These are phyloP conservation scores for Acronicta aceris DNA, from an alignment of 2,888 invertebrate genomes.

Conservation along the genomic window DNA sequence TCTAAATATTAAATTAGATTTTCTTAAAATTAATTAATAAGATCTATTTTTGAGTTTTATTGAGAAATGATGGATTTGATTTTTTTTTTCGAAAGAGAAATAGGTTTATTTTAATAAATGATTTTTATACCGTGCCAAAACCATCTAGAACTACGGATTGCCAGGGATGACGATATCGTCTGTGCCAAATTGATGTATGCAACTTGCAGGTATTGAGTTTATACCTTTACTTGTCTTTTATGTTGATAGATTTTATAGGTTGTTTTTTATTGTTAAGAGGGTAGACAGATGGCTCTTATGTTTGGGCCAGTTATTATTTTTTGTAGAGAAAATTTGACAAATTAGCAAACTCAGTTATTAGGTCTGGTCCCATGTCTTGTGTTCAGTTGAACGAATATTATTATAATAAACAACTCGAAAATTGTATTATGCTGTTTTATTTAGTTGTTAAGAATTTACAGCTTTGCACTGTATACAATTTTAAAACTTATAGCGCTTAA, in stretches of 20 bases:
- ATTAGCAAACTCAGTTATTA: conserved; percentile 87
- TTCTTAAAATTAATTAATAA: conserved; percentile 71
- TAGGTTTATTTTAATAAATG: conserved; percentile 59
- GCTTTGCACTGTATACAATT: no score
- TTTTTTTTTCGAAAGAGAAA: conserved; percentile 57
- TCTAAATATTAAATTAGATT: conserved; percentile 75
- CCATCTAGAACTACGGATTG: conserved; percentile 76
- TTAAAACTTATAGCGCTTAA: no score
- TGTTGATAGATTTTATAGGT: conserved; percentile 89
- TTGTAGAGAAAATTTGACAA: conserved; percentile 82
- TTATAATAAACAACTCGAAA: conserved; percentile 89
- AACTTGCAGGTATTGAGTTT: conserved; percentile 52
- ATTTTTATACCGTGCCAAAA: conserved; percentile 75
- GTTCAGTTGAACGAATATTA: conserved; percentile 89
- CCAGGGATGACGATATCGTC: conserved; percentile 70
- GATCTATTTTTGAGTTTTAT: conserved; percentile 72
- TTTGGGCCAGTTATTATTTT: conserved; percentile 70
- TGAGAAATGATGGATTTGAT: conserved; percentile 70
- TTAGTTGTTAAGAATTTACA: conserved; percentile 25
- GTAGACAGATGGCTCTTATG: conserved; percentile 74
- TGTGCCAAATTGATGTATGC: conserved; percentile 84
- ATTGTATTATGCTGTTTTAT: conserved; percentile 75
- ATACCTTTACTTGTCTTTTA: conserved; percentile 65
- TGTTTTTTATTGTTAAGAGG: conserved; percentile 88
- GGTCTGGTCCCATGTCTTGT: conserved; percentile 87